Evolutionary conservation across 1,140 invertebrate genomes (phyloP).

Genomic region (Neocloeon triangulifer): DNA sequence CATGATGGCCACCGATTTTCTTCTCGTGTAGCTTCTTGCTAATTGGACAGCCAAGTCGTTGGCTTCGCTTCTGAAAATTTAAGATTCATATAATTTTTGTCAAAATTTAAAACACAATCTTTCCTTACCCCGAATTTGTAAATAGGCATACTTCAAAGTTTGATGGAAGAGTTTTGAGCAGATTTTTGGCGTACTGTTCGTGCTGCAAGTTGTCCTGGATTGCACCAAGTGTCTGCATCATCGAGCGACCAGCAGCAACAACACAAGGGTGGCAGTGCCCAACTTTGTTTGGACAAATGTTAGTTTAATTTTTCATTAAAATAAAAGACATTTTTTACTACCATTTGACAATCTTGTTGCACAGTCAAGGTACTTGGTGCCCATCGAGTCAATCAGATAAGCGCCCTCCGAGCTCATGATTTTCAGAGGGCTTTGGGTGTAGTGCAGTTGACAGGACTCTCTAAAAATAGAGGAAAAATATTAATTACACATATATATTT

Average conservation of each 20-base stretch:
- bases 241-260: conserved; percentile 21
- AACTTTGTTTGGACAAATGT: conserved; percentile 16
- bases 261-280: conserved; percentile 35
- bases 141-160: conserved; percentile 30
- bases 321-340: conserved; percentile 9
- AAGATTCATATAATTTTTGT: background rate
- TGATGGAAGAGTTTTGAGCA: conserved; percentile 25
- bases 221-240: conserved; percentile 19
- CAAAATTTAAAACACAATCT: background rate
- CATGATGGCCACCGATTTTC: conserved; percentile 29
- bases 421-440: conserved; percentile 10
- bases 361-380: conserved; percentile 29
- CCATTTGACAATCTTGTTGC: conserved; percentile 39
- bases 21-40: conserved; percentile 25
- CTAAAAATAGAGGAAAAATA: conserved; percentile 9
- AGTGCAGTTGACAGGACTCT: conserved; percentile 10
- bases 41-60: conserved; percentile 39
- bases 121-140: conserved; percentile 31
- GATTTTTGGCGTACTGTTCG: conserved; percentile 26
- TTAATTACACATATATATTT: too few relatives aligned
- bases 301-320: conserved; percentile 1
- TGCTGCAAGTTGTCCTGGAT: conserved; percentile 27
- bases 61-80: conserved; percentile 27
- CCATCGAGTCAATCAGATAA: conserved; percentile 33
- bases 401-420: conserved; percentile 17